Evolutionary conservation across 2,113 vertebrate species (phyloP), one percentile per base, ranked within the genome.

Genomic region (Marcusenius ussheri): DNA sequence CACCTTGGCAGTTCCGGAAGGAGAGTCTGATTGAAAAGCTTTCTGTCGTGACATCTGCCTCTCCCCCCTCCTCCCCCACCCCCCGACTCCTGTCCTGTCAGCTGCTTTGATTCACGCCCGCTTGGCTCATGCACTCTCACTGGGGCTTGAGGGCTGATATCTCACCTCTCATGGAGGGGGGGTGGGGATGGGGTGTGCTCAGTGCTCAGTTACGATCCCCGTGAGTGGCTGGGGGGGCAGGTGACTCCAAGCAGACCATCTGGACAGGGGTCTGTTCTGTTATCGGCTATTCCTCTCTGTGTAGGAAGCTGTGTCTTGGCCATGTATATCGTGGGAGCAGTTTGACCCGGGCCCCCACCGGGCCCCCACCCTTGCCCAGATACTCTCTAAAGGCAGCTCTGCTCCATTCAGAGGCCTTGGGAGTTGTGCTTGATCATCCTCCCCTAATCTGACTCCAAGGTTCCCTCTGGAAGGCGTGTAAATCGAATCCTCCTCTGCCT

Each of bases 11-110:
- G 42, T 19, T 4, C 80, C 39, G 80, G 80, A 84, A 84, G 80
- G 80, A 24, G 19, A 46, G 80, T 24, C 45, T 84, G 80, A 84
- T 84, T 84, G 80, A 83, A 83, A 19, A 83, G 80, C 80, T 83
- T 45, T 24, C 35, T 2, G 7, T 45, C 19, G 17, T 83, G 80
- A 83, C 42, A 46, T 83, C 80, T 83, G 35, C 42, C 42, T 24
- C 27, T 8, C 31, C 35, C 35, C 2, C 74, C 35, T 6, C 8
- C 74, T 3, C 15, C 24, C 9, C 35, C 3, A 6, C 35, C 42
- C 19, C 80, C 7, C 39, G 1, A 24, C 80, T 46, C 17, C 19
- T 83, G 42, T 42, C 39, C 24, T 46, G 39, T 84, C 42, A 84
- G 80, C 13, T 15, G 2, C 77, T 21, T 45, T 83, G 77, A 83